phyloP scores from a whole-genome alignment of 2,797 vertebrate species.

The Neomorphus geoffroyi region DNA sequence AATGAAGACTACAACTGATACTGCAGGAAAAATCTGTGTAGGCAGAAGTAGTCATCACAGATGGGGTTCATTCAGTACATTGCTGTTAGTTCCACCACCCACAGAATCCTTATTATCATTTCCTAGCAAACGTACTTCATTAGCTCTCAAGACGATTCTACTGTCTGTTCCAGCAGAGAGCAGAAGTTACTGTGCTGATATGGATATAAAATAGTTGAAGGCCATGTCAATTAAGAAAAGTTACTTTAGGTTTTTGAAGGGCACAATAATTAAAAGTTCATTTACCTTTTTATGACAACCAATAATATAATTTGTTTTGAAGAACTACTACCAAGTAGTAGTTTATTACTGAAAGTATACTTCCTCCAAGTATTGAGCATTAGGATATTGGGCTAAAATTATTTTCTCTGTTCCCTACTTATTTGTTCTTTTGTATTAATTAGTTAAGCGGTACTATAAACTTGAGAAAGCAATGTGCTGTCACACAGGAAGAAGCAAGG shows the following conservation, averaged over 20 bases:
- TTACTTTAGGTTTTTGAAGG: neutral
- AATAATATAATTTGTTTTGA: neutral
- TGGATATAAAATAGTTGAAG: neutral
- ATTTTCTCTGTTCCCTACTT: neutral
- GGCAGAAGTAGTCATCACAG: conserved; percentile 40
- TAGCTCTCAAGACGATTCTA: neutral
- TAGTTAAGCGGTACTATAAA: neutral
- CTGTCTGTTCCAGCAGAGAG: neutral
- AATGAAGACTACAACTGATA: conserved; percentile 48
- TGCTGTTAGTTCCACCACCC: conserved; percentile 34
- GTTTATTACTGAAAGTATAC: neutral
- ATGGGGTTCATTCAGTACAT: conserved; percentile 34
- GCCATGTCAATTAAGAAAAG: neutral
- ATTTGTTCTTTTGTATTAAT: neutral
- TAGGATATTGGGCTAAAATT: neutral
- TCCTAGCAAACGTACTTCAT: conserved; percentile 1
- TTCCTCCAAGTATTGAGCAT: neutral
- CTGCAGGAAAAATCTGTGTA: conserved; percentile 29
- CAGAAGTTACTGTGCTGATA: neutral
- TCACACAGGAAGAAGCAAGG: conserved; percentile 13
- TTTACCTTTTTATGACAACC: neutral
- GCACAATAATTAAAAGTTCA: neutral
- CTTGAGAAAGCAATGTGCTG: neutral
- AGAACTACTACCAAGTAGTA: neutral
- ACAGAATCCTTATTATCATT: conserved; percentile 32